Percentiles rank a stretch among this genome's conserved stretches.
These are phyloP conservation scores for Lepidotrigona ventralis DNA, from an alignment of 1,140 invertebrate genomes.

Conservation along the genomic window DNA sequence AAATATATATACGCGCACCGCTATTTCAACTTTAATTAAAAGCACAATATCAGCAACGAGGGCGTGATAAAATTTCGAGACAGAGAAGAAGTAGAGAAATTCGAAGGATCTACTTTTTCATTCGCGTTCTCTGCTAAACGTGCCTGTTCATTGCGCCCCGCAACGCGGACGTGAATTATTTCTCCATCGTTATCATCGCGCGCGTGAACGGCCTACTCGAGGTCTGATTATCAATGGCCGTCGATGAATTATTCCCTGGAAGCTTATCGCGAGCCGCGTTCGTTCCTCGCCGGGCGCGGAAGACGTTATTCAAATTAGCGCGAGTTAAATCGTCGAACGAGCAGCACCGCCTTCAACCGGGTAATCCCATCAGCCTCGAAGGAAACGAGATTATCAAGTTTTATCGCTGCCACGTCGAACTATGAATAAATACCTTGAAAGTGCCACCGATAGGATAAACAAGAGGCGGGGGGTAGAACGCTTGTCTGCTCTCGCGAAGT, in stretches of 20 bases:
- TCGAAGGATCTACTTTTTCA: background rate
- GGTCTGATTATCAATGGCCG: background rate
- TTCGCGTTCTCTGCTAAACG: background rate
- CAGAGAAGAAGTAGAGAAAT: too few relatives aligned
- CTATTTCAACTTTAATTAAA: too few relatives aligned
- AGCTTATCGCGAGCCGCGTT: background rate
- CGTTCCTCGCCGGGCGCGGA: background rate
- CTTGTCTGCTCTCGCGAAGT: conserved; percentile 47
- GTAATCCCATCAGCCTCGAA: background rate
- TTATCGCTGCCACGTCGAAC: background rate
- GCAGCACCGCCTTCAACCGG: too few relatives aligned
- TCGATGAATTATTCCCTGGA: background rate
- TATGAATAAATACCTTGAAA: conserved; percentile 71
- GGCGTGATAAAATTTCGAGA: too few relatives aligned
- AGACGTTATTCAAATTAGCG: background rate
- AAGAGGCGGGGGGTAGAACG: conserved; percentile 66
- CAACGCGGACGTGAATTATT: background rate
- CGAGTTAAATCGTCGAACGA: background rate
- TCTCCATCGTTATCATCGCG: background rate
- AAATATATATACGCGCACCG: too few relatives aligned
- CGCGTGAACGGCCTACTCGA: background rate
- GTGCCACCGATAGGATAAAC: conserved; percentile 74
- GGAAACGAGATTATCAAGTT: background rate
- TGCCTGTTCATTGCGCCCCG: background rate
- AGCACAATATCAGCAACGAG: too few relatives aligned